Conservation (phyloP, 2,113 vertebrate genomes). For the Pimephales promelas region DNA sequence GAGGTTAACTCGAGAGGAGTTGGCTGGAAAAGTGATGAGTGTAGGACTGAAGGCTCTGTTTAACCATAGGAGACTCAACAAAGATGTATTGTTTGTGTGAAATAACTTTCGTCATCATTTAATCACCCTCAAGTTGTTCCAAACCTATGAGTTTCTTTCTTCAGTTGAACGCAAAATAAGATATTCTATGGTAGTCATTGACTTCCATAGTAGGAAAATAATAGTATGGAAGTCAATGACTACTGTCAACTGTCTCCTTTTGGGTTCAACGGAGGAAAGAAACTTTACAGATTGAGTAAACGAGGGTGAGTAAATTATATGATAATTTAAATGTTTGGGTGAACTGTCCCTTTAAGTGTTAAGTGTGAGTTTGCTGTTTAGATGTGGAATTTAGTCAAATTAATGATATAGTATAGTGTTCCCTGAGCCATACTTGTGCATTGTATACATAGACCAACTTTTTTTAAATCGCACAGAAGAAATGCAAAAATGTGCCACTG, state of each 20-base stretch:
- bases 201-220: too few species aligned
- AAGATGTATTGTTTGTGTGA: neutral
- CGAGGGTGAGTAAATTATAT: too few species aligned
- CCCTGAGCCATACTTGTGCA: neutral
- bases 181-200: too few species aligned
- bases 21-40: constrained; percentile 36
- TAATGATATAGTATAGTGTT: neutral
- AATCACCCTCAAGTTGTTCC: too few species aligned
- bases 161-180: too few species aligned
- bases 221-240: too few species aligned
- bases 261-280: too few species aligned
- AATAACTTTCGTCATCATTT: neutral
- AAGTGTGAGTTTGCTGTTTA: neutral
- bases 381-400: neutral
- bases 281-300: too few species aligned
- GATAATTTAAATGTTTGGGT: too few species aligned
- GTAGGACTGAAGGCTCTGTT: constrained; percentile 38
- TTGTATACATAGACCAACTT: neutral
- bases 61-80: constrained; percentile 8
- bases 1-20: constrained; percentile 29
- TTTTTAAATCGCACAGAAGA: neutral
- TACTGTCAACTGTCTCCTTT: too few species aligned
- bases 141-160: too few species aligned
- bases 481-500: neutral
- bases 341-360: too few species aligned